A percentile compares a stretch with the other conserved stretches of the same genome.
phyloP scores from a whole-genome alignment of 2,797 vertebrate genomes.

The Gallinago stenura region DNA sequence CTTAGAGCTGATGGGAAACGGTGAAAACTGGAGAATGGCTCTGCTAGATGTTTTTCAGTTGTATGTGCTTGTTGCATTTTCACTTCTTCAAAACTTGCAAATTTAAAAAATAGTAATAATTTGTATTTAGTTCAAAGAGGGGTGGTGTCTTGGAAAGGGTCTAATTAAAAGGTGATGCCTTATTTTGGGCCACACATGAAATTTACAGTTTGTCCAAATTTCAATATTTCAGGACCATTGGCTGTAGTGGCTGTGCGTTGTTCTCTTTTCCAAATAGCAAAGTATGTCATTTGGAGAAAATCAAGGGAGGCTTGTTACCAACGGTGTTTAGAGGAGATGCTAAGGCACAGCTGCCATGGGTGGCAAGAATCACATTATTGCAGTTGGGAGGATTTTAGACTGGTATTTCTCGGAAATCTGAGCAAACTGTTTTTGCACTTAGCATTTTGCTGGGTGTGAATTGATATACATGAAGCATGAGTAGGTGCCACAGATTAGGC shows the following conservation, averaged over 20 bases:
- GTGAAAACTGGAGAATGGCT: neutral
- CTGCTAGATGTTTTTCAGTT: neutral
- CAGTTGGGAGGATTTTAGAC: neutral
- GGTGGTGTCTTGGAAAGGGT: neutral
- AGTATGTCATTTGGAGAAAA: neutral
- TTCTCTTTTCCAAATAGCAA: neutral
- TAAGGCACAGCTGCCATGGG: accelerated
- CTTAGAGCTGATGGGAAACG: neutral
- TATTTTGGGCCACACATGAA: neutral
- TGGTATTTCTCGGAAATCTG: constrained; percentile 30
- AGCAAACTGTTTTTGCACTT: neutral
- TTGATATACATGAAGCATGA: neutral
- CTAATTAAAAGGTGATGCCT: neutral
- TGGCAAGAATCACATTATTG: neutral
- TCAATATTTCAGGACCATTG: neutral
- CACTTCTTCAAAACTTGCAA: neutral
- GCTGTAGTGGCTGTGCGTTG: neutral
- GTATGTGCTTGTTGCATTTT: neutral
- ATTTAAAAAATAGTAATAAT: neutral
- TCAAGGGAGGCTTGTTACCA: neutral
- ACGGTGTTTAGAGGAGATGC: neutral
- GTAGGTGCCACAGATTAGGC: neutral
- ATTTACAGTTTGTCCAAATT: neutral
- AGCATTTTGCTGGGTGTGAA: neutral
- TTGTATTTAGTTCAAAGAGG: neutral